Percentiles rank a stretch among this genome's conserved stretches.
Evolutionary conservation across 2,797 vertebrate species (phyloP).

Genomic region (Myoxocephalus aenaeus): DNA sequence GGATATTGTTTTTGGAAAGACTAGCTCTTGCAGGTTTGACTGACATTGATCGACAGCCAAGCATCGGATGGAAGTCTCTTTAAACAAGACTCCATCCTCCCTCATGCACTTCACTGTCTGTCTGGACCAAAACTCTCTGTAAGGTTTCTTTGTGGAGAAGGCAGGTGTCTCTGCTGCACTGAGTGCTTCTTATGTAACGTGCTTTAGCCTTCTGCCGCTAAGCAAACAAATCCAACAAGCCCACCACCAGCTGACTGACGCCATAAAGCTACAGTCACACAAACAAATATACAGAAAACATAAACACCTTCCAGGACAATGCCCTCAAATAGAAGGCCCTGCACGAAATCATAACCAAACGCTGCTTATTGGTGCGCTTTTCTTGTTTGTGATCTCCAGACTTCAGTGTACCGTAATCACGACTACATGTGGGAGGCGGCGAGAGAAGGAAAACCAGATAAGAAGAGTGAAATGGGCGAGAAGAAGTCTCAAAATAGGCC

Average conservation of each 20-base stretch:
- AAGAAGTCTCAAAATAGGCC: slow-evolving; percentile 68
- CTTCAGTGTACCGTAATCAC: slow-evolving; percentile 69
- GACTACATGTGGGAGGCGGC: slow-evolving; percentile 70
- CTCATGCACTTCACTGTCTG: slow-evolving; percentile 48
- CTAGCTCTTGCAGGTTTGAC: slow-evolving; percentile 18
- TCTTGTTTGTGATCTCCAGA: slow-evolving; percentile 59
- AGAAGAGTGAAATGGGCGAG: slow-evolving; percentile 54
- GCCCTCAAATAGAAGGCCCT: slow-evolving; percentile 2
- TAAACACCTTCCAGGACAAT: slow-evolving; percentile 2
- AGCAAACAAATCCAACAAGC: slow-evolving; percentile 77
- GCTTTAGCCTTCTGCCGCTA: slow-evolving; percentile 78
- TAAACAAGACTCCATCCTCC: slow-evolving; percentile 36
- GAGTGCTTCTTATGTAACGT: slow-evolving; percentile 81
- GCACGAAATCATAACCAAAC: slow-evolving; percentile 22
- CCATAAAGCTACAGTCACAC: slow-evolving; percentile 66
- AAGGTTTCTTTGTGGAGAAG: slow-evolving; percentile 51
- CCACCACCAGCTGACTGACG: slow-evolving; percentile 65
- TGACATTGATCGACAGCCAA: slow-evolving; percentile 27
- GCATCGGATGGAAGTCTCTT: slow-evolving; percentile 50
- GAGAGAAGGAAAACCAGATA: slow-evolving; percentile 60
- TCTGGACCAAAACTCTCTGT: slow-evolving; percentile 47
- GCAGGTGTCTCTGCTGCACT: slow-evolving; percentile 78
- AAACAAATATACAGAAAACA: slow-evolving; percentile 12
- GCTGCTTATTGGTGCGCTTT: slow-evolving; percentile 31
- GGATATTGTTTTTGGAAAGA: slow-evolving; percentile 26